Evolutionary conservation across 1,140 invertebrate species (phyloP).

Genomic region (Zaprionus camerounensis): DNA sequence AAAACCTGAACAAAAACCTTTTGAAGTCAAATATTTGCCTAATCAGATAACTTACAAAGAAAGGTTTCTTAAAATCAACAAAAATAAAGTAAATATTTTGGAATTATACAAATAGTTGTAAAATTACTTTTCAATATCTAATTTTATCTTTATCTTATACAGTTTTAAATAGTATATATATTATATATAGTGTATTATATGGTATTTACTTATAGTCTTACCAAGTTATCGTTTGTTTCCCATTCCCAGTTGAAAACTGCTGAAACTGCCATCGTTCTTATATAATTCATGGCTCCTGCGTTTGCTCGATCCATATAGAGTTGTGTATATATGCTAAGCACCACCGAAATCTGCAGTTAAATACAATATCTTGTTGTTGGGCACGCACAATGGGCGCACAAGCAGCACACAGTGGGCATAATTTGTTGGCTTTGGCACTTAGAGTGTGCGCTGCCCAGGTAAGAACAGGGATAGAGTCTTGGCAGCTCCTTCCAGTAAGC

Average conservation of each 20-base stretch:
- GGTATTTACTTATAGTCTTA: not conserved
- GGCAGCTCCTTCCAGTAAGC: slow-evolving; percentile 28
- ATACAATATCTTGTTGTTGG: slow-evolving; percentile 65
- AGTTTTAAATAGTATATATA: not conserved
- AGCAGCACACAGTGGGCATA: slow-evolving; percentile 50
- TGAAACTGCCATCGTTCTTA: slow-evolving; percentile 11
- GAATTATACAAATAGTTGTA: too few species aligned
- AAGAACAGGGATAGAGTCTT: not conserved
- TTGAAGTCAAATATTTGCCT: too few species aligned
- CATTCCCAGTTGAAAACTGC: not conserved
- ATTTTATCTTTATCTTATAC: not conserved
- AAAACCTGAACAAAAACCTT: too few species aligned
- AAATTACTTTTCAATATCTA: too few species aligned
- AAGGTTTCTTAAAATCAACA: too few species aligned
- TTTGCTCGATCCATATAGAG: slow-evolving; percentile 16
- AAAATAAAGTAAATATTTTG: too few species aligned
- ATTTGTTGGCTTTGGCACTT: slow-evolving; percentile 74
- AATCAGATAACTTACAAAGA: too few species aligned
- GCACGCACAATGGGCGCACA: slow-evolving; percentile 37
- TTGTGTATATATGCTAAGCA: slow-evolving; percentile 13
- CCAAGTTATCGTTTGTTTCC: not conserved
- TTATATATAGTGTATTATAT: not conserved
- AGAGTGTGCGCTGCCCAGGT: slow-evolving; percentile 18
- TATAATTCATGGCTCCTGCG: slow-evolving; percentile 3
- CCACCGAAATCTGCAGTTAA: slow-evolving; percentile 76